A percentile compares a stretch with the other conserved stretches of the same genome.
Conservation (phyloP, 2,797 vertebrate species). For the Sebastes reedi region DNA sequence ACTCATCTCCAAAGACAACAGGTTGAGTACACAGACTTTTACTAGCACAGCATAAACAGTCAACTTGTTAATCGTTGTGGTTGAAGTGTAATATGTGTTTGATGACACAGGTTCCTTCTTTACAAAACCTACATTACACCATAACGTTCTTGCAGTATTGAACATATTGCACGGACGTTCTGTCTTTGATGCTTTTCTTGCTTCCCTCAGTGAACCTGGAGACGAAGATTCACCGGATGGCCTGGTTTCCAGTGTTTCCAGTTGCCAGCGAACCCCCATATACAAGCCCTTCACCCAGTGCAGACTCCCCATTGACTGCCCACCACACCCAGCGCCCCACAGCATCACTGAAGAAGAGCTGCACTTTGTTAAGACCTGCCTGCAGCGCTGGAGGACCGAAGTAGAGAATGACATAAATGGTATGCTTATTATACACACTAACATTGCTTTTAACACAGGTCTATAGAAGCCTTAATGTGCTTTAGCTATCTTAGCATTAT, state of each 20-base stretch:
- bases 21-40: constrained; percentile 70
- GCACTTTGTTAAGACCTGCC: constrained; percentile 86
- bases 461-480: neutral
- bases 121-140: neutral
- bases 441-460: neutral
- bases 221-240: constrained; percentile 63
- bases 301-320: constrained; percentile 63
- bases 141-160: neutral
- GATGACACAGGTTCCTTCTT: neutral
- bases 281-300: constrained; percentile 77
- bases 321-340: constrained; percentile 83
- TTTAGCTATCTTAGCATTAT: neutral
- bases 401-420: constrained; percentile 92
- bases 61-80: neutral
- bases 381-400: constrained; percentile 93
- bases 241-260: constrained; percentile 32
- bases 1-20: constrained; percentile 59
- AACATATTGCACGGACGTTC: neutral
- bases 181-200: neutral
- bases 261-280: constrained; percentile 65
- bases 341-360: constrained; percentile 88
- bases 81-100: neutral
- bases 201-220: constrained; percentile 63
- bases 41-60: neutral
- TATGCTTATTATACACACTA: constrained; percentile 46